Evolutionary conservation across 2,797 vertebrate genomes (phyloP).

Genomic region (Hephaestus fuliginosus): DNA sequence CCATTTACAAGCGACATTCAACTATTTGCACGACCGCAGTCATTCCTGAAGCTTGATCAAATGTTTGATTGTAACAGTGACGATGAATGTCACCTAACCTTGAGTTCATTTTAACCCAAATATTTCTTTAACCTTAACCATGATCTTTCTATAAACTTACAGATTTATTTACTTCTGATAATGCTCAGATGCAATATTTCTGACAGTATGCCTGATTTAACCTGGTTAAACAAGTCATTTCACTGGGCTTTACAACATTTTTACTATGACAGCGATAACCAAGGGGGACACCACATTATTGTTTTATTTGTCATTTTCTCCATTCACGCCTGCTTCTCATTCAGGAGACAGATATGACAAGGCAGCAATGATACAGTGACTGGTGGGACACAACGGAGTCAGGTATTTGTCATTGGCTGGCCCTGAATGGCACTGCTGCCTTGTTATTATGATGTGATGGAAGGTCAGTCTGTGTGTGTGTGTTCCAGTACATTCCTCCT

Average conservation of each 20-base stretch:
- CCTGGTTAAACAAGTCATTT: neutral
- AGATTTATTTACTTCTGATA: neutral
- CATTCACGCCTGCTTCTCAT: conserved; percentile 22
- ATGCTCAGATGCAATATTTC: neutral
- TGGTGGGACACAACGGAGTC: conserved; percentile 39
- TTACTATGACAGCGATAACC: neutral
- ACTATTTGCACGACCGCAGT: no score
- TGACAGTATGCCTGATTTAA: neutral
- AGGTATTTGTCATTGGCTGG: conserved; percentile 22
- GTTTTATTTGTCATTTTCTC: conserved; percentile 20
- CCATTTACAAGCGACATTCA: no score
- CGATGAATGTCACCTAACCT: no score
- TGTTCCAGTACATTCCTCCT: conserved; percentile 8
- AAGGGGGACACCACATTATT: neutral
- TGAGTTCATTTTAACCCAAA: no score
- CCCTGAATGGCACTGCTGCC: neutral
- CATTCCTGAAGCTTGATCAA: no score
- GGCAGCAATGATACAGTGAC: conserved; percentile 19
- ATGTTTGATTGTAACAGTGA: no score
- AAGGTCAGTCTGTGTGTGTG: conserved; percentile 1
- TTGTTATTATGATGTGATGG: conserved; percentile 14
- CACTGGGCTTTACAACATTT: neutral
- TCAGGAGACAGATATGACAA: conserved; percentile 36
- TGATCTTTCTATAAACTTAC: no score
- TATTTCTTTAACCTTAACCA: no score